Conservation (phyloP, 2,113 vertebrate species). For the Leucosticte australis region DNA sequence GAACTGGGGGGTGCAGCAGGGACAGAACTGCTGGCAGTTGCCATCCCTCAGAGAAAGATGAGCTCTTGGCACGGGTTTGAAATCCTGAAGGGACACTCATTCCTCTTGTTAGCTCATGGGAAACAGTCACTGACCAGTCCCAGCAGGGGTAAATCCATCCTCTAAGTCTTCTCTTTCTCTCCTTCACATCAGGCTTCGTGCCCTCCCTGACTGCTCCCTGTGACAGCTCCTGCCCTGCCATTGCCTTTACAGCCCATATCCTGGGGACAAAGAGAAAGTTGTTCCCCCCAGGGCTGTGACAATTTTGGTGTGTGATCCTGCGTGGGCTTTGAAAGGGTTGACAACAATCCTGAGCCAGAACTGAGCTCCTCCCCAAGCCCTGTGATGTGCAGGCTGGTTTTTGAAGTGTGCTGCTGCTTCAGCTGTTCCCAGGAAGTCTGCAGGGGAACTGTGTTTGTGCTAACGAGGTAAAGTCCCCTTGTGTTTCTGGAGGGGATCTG, state of each 20-base stretch:
- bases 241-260: constrained; percentile 18
- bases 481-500: constrained; percentile 67
- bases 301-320: constrained; percentile 28
- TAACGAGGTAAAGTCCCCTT: constrained; percentile 51
- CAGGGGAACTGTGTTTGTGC: constrained; percentile 61
- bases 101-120: not conserved
- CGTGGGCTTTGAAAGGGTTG: constrained; percentile 44
- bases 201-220: not conserved
- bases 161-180: not conserved
- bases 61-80: not conserved
- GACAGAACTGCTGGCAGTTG: not conserved
- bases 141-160: not conserved
- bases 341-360: not conserved
- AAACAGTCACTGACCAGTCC: not conserved
- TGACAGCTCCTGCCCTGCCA: constrained; percentile 15
- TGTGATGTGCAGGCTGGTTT: constrained; percentile 57
- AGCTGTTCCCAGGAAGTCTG: constrained; percentile 65
- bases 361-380: constrained; percentile 19
- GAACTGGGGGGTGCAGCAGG: not conserved
- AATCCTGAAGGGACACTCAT: not conserved
- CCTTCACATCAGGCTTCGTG: not conserved
- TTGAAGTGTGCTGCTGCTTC: constrained; percentile 48
- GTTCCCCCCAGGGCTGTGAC: not conserved
- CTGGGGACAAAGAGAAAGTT: not conserved
- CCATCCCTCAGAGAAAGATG: not conserved